A percentile compares a stretch with the other conserved stretches of the same genome.
These are phyloP conservation scores for Bombus haemorrhoidalis DNA, from an alignment of 1,140 invertebrate species.

Conservation along the genomic window DNA sequence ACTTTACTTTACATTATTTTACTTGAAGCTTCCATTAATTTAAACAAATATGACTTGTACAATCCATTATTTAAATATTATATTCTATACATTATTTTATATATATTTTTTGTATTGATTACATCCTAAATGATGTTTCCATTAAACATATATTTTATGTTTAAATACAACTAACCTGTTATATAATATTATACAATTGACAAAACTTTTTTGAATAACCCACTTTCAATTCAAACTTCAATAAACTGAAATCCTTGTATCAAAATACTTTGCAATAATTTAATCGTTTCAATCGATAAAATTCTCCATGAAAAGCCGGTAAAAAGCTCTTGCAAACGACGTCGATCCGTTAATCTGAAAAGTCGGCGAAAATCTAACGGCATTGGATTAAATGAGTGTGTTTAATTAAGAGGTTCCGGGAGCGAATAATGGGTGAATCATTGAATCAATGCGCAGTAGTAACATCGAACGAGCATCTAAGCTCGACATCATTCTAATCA, in stretches of 20 bases:
- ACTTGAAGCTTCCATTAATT: too few species aligned
- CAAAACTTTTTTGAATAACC: not conserved
- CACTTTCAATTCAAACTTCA: not conserved
- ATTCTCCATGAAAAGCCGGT: not conserved
- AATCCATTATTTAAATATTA: too few species aligned
- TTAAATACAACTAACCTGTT: too few species aligned
- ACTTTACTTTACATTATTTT: too few species aligned
- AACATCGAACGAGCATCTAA: too few species aligned
- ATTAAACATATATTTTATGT: too few species aligned
- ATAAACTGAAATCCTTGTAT: not conserved
- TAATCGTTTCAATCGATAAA: not conserved
- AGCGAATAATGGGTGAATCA: not conserved
- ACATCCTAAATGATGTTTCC: too few species aligned
- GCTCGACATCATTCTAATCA: not conserved
- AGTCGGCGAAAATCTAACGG: not conserved
- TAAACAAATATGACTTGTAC: too few species aligned
- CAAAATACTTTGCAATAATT: not conserved
- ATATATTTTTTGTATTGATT: too few species aligned
- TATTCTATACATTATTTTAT: too few species aligned
- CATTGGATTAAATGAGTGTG: not conserved
- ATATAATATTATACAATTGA: not conserved
- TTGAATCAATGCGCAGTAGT: not conserved
- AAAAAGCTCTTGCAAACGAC: not conserved
- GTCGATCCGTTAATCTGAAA: not conserved
- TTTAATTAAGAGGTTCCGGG: not conserved